A percentile compares a stretch with the other conserved stretches of the same genome.
Evolutionary conservation across 2,888 invertebrate species (phyloP).

Genomic region (Nomada hirtipes): DNA sequence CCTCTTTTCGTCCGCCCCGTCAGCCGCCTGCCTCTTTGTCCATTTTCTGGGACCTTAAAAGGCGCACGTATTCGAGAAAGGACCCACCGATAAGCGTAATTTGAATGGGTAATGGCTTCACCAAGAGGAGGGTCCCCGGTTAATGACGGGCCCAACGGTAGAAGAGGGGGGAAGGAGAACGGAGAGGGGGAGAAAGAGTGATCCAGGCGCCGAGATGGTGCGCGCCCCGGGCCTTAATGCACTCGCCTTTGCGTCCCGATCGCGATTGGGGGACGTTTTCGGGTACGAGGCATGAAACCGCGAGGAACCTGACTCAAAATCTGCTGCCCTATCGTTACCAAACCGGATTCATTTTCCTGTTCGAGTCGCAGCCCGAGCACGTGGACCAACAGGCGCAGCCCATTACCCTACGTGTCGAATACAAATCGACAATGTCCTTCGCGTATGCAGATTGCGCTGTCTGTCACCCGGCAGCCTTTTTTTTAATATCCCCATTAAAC

Average conservation of each 20-base stretch:
- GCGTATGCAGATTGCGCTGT: constrained; percentile 6
- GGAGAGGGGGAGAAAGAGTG: constrained; percentile 27
- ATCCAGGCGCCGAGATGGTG: constrained; percentile 64
- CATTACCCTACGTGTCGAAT: constrained; percentile 15
- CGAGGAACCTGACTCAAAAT: neutral
- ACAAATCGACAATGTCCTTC: constrained; percentile 18
- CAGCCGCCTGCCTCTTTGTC: constrained; percentile 35
- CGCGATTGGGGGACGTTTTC: constrained; percentile 64
- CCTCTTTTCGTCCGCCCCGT: constrained; percentile 5
- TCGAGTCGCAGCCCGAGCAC: neutral
- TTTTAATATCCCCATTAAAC: constrained; percentile 44
- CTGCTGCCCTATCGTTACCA: constrained; percentile 29
- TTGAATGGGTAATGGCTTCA: constrained; percentile 80
- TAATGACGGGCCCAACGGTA: constrained; percentile 70
- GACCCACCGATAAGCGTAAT: constrained; percentile 78
- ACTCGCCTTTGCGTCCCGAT: constrained; percentile 43
- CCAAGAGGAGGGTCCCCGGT: constrained; percentile 71
- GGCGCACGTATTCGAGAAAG: constrained; percentile 70
- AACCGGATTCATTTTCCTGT: constrained; percentile 56
- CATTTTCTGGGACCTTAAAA: constrained; percentile 73
- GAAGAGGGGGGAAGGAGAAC: constrained; percentile 22
- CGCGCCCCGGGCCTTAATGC: constrained; percentile 52
- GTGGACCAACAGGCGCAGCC: neutral
- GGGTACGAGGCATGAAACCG: constrained; percentile 51
- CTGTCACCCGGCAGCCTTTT: constrained; percentile 26